Evolutionary conservation across 1,140 invertebrate genomes (phyloP).

Genomic region (Latrodectus geometricus): DNA sequence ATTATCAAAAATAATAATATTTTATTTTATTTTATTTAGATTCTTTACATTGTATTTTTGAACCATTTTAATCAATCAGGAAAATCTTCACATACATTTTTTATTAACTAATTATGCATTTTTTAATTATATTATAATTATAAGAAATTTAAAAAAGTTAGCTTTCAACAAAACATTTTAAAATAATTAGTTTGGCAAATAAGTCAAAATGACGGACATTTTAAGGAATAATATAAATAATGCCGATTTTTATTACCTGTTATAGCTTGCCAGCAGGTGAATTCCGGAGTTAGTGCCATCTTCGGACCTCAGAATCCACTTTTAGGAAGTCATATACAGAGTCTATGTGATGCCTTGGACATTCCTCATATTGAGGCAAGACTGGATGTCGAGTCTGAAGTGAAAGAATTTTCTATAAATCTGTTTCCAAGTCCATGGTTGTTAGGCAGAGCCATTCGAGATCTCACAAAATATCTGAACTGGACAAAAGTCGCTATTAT

Average conservation of each 20-base stretch:
- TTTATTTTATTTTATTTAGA: too few relatives aligned
- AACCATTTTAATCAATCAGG: too few relatives aligned
- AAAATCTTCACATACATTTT: too few relatives aligned
- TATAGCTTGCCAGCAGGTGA: conserved; percentile 83
- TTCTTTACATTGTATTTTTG: too few relatives aligned
- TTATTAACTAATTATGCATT: too few relatives aligned
- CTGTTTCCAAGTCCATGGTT: conserved; percentile 86
- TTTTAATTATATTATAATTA: too few relatives aligned
- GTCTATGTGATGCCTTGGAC: conserved; percentile 87
- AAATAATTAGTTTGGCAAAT: too few relatives aligned
- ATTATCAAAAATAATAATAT: too few relatives aligned
- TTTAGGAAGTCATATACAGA: conserved; percentile 87
- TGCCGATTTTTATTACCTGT: conserved; percentile 28
- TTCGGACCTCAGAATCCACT: conserved; percentile 88
- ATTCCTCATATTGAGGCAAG: conserved; percentile 88
- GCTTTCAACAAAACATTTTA: too few relatives aligned
- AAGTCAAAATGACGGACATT: too few relatives aligned
- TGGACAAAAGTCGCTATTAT: conserved; percentile 94
- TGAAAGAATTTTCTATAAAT: conserved; percentile 88
- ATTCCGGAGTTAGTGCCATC: conserved; percentile 84
- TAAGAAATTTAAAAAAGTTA: too few relatives aligned
- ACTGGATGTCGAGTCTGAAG: conserved; percentile 63
- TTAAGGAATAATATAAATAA: neutral
- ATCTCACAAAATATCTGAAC: conserved; percentile 88
- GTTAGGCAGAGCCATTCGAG: conserved; percentile 85